Evolutionary conservation across 2,888 invertebrate species (phyloP).

Genomic region (Tyria jacobaeae): DNA sequence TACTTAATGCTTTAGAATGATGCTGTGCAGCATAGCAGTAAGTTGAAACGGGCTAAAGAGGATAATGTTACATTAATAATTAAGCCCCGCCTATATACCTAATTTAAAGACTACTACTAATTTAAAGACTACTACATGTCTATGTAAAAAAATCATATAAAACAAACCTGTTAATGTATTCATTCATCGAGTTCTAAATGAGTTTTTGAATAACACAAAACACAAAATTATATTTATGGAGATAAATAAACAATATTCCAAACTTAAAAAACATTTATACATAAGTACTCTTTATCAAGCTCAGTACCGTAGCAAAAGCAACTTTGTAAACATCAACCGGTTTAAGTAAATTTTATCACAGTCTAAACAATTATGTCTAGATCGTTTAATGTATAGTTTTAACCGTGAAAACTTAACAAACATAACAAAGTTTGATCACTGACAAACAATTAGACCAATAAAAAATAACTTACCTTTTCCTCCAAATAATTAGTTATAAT

Average conservation of each 20-base stretch:
- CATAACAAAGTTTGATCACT: background rate
- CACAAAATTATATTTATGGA: background rate
- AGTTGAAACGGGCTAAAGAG: too few species aligned
- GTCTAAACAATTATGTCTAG: background rate
- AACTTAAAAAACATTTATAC: background rate
- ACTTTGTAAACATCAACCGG: background rate
- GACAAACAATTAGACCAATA: background rate
- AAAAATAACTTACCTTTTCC: conserved; percentile 31
- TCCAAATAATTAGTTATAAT: conserved; percentile 2
- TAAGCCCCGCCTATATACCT: too few species aligned
- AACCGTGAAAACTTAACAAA: background rate
- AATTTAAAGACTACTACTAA: too few species aligned
- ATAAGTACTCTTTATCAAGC: background rate
- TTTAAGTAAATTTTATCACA: background rate
- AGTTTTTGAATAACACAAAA: too few species aligned
- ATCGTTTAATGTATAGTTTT: background rate
- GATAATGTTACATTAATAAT: too few species aligned
- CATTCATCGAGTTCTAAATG: too few species aligned
- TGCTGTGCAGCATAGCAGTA: too few species aligned
- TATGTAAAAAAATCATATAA: too few species aligned
- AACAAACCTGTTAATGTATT: too few species aligned
- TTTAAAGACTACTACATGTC: too few species aligned
- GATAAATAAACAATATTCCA: background rate
- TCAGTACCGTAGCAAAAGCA: background rate
- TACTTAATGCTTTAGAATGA: too few species aligned